Evolutionary conservation across 2,888 invertebrate species (phyloP).

Genomic region (Cynaeus angustus): DNA sequence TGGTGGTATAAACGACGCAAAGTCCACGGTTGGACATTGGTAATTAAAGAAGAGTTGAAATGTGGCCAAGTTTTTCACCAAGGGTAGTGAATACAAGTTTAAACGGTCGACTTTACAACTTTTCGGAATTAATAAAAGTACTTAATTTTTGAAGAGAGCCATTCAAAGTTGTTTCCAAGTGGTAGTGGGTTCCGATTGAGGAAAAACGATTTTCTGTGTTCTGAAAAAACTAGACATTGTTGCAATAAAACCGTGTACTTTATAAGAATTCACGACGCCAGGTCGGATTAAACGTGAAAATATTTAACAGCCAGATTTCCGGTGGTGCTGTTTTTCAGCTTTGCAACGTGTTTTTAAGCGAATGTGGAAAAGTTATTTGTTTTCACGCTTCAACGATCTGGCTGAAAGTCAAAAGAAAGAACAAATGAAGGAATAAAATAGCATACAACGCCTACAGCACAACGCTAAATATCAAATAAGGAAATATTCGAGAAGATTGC

Average conservation of each 20-base stretch:
- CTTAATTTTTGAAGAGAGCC: slow-evolving; percentile 15
- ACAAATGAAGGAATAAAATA: too few relatives aligned
- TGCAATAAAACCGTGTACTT: slow-evolving; percentile 17
- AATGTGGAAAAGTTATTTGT: not conserved
- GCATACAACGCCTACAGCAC: too few relatives aligned
- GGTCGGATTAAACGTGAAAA: slow-evolving; percentile 24
- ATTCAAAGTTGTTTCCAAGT: slow-evolving; percentile 1
- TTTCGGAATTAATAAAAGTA: slow-evolving; percentile 23
- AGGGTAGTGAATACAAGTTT: slow-evolving; percentile 23
- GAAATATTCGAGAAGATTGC: too few relatives aligned
- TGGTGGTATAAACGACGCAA: not conserved
- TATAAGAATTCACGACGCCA: slow-evolving; percentile 8
- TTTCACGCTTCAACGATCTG: too few relatives aligned
- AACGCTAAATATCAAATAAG: too few relatives aligned
- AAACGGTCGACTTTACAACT: slow-evolving; percentile 17
- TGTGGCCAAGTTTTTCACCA: not conserved
- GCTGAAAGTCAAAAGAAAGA: too few relatives aligned
- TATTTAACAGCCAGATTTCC: slow-evolving; percentile 30
- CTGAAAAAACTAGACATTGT: slow-evolving; percentile 26
- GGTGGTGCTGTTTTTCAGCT: slow-evolving; percentile 3
- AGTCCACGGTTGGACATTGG: not conserved
- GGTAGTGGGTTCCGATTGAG: not conserved
- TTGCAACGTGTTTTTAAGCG: slow-evolving; percentile 1
- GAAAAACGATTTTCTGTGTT: slow-evolving; percentile 7
- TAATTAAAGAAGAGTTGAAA: slow-evolving; percentile 8